Conservation (phyloP, 2,888 invertebrate genomes). For the Cephus spinipes region DNA sequence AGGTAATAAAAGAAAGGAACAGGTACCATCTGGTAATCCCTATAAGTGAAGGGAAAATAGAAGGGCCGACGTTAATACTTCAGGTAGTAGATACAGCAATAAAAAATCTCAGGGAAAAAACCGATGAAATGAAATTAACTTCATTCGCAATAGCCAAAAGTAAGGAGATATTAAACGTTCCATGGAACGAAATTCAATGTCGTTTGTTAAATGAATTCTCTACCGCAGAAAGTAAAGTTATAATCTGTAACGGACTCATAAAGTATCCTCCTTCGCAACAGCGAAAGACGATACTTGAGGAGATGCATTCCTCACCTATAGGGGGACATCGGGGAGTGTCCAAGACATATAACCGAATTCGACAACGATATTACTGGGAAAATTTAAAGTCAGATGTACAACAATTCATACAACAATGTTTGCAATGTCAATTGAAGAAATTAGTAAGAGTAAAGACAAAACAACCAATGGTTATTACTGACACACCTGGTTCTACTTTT, state of each 20-base stretch:
- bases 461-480: constrained; percentile 14
- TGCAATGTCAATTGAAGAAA: constrained; percentile 14
- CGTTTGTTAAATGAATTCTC: background rate
- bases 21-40: constrained; percentile 18
- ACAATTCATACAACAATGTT: constrained; percentile 11
- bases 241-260: constrained; percentile 12
- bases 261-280: background rate
- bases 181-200: background rate
- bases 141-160: constrained; percentile 13
- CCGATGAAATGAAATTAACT: background rate
- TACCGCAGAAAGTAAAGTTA: background rate
- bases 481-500: constrained; percentile 8
- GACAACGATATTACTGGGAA: constrained; percentile 12
- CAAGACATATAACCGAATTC: constrained; percentile 14
- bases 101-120: background rate
- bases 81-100: no score
- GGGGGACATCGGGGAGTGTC: constrained; percentile 13
- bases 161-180: background rate
- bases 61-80: background rate
- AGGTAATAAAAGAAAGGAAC: background rate
- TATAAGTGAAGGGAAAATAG: background rate
- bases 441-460: constrained; percentile 13
- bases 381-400: constrained; percentile 14
- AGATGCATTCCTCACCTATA: constrained; percentile 4
- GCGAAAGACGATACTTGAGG: background rate